Evolutionary conservation across 2,113 vertebrate species (phyloP).

Genomic region (Pithys albifrons): DNA sequence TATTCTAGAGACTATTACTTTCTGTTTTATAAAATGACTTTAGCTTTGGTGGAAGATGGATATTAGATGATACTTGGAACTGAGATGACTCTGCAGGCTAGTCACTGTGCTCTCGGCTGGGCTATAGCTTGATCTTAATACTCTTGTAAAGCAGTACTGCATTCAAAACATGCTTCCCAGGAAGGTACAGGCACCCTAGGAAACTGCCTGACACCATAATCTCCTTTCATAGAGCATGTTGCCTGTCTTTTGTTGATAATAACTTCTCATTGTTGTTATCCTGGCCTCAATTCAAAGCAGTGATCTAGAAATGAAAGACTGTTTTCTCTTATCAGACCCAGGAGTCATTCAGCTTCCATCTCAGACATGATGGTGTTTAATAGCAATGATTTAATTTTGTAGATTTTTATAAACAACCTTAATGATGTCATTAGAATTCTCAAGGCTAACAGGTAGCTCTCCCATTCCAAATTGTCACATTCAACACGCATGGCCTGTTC

Average conservation of each 20-base stretch:
- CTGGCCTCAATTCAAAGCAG: not conserved
- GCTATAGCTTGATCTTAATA: not conserved
- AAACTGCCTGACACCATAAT: not conserved
- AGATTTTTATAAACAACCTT: not conserved
- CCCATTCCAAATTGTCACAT: slow-evolving; percentile 7
- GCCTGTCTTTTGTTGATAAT: not conserved
- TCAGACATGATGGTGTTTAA: not conserved
- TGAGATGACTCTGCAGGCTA: not conserved
- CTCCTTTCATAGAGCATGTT: not conserved
- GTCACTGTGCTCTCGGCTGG: not conserved
- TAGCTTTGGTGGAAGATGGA: not conserved
- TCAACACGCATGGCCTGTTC: not conserved
- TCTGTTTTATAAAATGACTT: not conserved
- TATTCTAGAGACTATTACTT: not conserved
- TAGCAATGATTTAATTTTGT: not conserved
- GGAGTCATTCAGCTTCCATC: not conserved
- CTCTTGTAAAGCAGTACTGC: not conserved
- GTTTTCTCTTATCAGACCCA: not conserved
- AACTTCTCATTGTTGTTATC: not conserved
- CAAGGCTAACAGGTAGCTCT: not conserved
- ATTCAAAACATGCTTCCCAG: not conserved
- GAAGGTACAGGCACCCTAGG: not conserved
- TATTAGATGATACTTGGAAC: not conserved
- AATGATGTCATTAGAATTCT: not conserved
- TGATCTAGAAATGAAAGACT: not conserved